Percentiles rank a stretch among this genome's conserved stretches.
Conservation (phyloP, 92 coral and sea anemone genomes). For the Pocillopora grandis region DNA sequence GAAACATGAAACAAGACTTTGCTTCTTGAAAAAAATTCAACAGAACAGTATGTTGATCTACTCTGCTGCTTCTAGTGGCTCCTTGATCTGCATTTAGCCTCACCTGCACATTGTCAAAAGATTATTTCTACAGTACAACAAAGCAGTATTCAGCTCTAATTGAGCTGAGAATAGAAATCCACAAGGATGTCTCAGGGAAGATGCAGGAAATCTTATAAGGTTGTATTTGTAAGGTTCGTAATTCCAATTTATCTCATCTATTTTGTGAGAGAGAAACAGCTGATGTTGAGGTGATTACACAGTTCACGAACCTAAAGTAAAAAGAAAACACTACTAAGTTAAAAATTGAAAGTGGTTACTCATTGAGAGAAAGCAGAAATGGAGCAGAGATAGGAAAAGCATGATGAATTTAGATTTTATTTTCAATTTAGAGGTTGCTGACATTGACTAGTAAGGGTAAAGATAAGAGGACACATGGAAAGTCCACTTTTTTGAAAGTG, state of each 20-base stretch:
- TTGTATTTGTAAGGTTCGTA: too few species aligned
- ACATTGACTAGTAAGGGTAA: neutral
- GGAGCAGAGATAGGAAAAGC: too few species aligned
- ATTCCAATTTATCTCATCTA: slow-evolving; percentile 2
- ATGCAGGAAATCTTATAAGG: neutral
- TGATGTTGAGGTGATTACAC: slow-evolving; percentile 83
- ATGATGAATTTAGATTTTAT: too few species aligned
- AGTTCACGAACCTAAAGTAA: slow-evolving; percentile 83
- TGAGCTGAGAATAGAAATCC: neutral
- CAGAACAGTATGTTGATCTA: too few species aligned
- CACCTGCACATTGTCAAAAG: too few species aligned
- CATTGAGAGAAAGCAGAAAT: too few species aligned
- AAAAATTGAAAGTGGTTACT: neutral
- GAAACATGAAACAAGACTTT: too few species aligned
- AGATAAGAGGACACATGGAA: neutral
- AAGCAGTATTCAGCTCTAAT: neutral
- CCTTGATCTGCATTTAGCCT: too few species aligned
- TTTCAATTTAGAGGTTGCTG: too few species aligned
- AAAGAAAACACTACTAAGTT: neutral
- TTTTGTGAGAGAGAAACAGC: slow-evolving; percentile 79
- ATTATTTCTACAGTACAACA: too few species aligned
- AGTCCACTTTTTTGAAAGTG: neutral
- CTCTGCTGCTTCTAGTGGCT: too few species aligned
- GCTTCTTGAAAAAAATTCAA: too few species aligned
- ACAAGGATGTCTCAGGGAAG: neutral